A percentile compares a stretch with the other conserved stretches of the same genome.
Evolutionary conservation across 2,888 invertebrate genomes (phyloP).

Genomic region (Pelosia muscerda): DNA sequence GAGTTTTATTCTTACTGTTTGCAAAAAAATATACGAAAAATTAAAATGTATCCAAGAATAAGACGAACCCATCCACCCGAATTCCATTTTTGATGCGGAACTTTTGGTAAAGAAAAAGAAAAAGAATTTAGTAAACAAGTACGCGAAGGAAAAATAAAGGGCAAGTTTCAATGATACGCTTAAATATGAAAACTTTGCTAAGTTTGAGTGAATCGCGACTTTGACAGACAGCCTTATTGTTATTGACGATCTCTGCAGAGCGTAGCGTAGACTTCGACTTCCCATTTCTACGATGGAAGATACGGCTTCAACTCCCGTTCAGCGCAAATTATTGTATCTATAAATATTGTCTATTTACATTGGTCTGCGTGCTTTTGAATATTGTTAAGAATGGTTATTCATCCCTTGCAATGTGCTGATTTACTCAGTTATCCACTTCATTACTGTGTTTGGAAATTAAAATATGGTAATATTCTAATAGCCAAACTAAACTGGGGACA

Average conservation of each 20-base stretch:
- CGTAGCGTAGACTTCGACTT: background rate
- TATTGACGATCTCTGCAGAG: background rate
- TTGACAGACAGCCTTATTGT: slow-evolving; percentile 22
- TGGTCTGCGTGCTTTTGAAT: too few relatives aligned
- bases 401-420: too few relatives aligned
- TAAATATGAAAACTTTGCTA: slow-evolving; percentile 43
- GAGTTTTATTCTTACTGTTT: too few relatives aligned
- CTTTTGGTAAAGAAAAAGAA: slow-evolving; percentile 29
- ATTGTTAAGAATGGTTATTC: too few relatives aligned
- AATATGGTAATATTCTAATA: too few relatives aligned
- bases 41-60: background rate
- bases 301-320: background rate
- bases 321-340: background rate
- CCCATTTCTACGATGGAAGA: background rate
- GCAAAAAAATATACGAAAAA: background rate
- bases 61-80: too few relatives aligned
- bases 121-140: slow-evolving; percentile 24
- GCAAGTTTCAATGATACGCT: slow-evolving; percentile 41
- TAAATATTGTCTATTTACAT: background rate
- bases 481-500: too few relatives aligned
- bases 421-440: too few relatives aligned
- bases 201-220: slow-evolving; percentile 25
- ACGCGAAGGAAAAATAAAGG: slow-evolving; percentile 20
- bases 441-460: too few relatives aligned
- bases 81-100: slow-evolving; percentile 21